A percentile compares a stretch with the other conserved stretches of the same genome.
Conservation (phyloP, 2,113 vertebrate species). For the Morone saxatilis region DNA sequence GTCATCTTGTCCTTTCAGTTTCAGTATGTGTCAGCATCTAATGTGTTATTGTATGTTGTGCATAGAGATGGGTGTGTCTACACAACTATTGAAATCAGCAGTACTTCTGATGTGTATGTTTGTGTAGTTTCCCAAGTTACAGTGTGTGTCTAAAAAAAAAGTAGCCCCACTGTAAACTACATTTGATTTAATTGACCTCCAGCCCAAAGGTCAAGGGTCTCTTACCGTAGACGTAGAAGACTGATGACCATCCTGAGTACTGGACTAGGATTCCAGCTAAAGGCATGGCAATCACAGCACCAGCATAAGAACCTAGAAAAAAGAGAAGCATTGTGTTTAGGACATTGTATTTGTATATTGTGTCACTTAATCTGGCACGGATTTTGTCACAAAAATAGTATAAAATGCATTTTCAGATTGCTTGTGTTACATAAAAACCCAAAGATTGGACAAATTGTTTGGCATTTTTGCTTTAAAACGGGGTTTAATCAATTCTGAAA, state of each 20-base stretch:
- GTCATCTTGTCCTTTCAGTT: background rate
- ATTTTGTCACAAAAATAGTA: background rate
- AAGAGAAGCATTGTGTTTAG: background rate
- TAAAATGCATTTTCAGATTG: background rate
- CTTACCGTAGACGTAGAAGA: constrained; percentile 93
- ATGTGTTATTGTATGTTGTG: background rate
- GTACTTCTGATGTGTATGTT: background rate
- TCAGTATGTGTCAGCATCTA: background rate
- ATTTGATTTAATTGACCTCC: background rate
- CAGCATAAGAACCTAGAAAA: constrained; percentile 89
- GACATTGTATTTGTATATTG: background rate
- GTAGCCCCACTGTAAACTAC: background rate
- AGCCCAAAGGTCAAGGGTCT: background rate
- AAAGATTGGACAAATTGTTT: background rate
- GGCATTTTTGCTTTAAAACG: background rate
- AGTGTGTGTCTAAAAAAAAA: background rate
- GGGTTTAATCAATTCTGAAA: background rate
- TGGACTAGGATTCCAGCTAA: constrained; percentile 92
- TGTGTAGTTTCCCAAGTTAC: background rate
- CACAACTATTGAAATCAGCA: background rate
- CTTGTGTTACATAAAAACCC: background rate
- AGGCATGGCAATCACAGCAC: constrained; percentile 94
- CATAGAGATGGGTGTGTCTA: background rate
- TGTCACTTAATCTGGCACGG: background rate
- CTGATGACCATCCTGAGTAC: constrained; percentile 92